phyloP scores from a whole-genome alignment of 2,888 invertebrate genomes.

The Drosophila tripunctata region DNA sequence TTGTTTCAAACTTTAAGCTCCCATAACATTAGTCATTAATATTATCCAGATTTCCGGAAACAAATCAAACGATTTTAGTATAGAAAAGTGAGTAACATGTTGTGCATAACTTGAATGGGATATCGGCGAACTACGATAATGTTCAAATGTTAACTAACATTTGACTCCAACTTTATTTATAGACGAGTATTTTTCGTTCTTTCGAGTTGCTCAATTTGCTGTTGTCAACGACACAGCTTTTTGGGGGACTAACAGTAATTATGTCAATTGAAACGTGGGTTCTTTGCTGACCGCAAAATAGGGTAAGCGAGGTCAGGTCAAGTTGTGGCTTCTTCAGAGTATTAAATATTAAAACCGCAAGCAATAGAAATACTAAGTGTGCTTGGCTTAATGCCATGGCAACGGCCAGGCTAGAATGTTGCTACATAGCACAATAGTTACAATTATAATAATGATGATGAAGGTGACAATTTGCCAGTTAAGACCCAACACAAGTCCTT shows the following conservation, averaged over 20 bases:
- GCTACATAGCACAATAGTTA: too few species aligned
- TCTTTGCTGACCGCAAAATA: neutral
- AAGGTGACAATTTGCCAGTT: slow-evolving; percentile 7
- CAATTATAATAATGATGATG: neutral
- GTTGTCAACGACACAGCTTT: slow-evolving; percentile 32
- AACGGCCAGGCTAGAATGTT: slow-evolving; percentile 6
- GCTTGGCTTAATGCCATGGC: slow-evolving; percentile 23
- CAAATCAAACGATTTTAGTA: too few species aligned
- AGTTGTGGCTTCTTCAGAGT: slow-evolving; percentile 16
- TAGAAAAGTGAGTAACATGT: too few species aligned
- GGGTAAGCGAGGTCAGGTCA: slow-evolving; percentile 31
- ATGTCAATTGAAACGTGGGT: slow-evolving; percentile 38
- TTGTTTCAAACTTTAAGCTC: too few species aligned
- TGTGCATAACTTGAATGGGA: too few species aligned
- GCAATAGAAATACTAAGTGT: neutral
- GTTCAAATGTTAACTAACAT: too few species aligned
- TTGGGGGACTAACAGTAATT: slow-evolving; percentile 51
- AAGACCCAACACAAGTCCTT: neutral
- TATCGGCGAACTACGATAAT: too few species aligned
- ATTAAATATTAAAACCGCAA: slow-evolving; percentile 35
- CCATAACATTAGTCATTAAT: too few species aligned
- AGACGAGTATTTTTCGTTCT: too few species aligned
- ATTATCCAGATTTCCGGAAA: too few species aligned
- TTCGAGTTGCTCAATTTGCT: neutral
- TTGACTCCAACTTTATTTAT: too few species aligned